These are phyloP conservation scores for Leistus spinibarbis DNA, from an alignment of 2,888 invertebrate genomes.

Conservation along the genomic window DNA sequence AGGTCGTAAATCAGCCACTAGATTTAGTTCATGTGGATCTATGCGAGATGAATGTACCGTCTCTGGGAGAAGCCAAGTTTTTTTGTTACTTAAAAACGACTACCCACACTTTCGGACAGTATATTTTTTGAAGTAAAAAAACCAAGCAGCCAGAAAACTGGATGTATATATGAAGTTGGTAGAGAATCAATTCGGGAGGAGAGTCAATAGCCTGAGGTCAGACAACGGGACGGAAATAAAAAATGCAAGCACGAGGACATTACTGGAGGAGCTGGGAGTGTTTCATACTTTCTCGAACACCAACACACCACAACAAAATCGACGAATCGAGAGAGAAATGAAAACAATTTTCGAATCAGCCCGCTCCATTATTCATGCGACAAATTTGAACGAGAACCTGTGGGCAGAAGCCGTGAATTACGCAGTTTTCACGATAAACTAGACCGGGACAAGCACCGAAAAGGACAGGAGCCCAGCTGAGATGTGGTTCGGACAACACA, in stretches of 20 bases:
- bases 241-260: slow-evolving; percentile 41
- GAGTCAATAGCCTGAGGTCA: slow-evolving; percentile 43
- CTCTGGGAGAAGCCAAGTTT: slow-evolving; percentile 5
- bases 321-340: slow-evolving; percentile 49
- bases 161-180: slow-evolving; percentile 43
- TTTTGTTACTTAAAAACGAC: slow-evolving; percentile 16
- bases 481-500: slow-evolving; percentile 17
- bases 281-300: slow-evolving; percentile 29
- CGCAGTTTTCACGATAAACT: slow-evolving; percentile 40
- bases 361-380: slow-evolving; percentile 43
- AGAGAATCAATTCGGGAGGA: slow-evolving; percentile 45
- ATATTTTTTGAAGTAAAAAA: slow-evolving; percentile 24
- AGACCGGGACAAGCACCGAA: slow-evolving; percentile 39
- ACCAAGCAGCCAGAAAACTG: slow-evolving; percentile 23
- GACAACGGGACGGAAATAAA: slow-evolving; percentile 47
- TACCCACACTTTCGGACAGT: slow-evolving; percentile 21
- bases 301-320: slow-evolving; percentile 48
- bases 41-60: background rate
- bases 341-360: slow-evolving; percentile 47
- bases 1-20: no score
- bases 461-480: slow-evolving; percentile 38
- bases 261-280: slow-evolving; percentile 45
- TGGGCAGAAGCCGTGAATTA: no score
- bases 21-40: background rate
- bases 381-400: no score